These are phyloP conservation scores for Dasyurus viverrinus DNA, from an alignment of 2,113 vertebrate genomes.

Conservation along the genomic window DNA sequence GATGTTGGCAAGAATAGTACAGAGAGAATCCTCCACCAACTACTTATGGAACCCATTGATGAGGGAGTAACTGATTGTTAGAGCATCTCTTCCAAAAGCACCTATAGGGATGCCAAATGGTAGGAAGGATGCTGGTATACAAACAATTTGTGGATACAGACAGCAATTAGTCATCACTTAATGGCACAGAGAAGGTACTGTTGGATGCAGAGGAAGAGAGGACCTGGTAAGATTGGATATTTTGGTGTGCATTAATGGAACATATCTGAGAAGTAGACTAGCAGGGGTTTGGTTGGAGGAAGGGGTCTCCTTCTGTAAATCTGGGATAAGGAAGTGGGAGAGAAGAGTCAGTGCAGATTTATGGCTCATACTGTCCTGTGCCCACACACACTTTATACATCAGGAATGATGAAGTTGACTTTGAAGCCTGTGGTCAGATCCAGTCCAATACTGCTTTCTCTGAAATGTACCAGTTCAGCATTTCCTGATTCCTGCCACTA, in stretches of 20 bases:
- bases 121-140: not conserved
- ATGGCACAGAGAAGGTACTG: not conserved
- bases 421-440: not conserved
- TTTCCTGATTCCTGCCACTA: not conserved
- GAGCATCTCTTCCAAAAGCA: not conserved
- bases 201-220: not conserved
- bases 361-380: not conserved
- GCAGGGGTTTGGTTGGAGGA: not conserved
- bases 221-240: not conserved
- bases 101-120: not conserved
- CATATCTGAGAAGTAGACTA: not conserved
- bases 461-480: not conserved
- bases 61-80: not conserved
- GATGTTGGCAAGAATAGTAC: not conserved
- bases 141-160: not conserved
- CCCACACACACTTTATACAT: not conserved
- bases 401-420: not conserved
- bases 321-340: not conserved
- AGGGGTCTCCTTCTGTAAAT: not conserved
- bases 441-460: not conserved
- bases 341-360: not conserved
- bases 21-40: not conserved
- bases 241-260: not conserved
- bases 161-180: not conserved
- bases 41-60: not conserved